Evolutionary conservation across 1,140 invertebrate genomes (phyloP).

Genomic region (Drosophila nigrodunni): DNA sequence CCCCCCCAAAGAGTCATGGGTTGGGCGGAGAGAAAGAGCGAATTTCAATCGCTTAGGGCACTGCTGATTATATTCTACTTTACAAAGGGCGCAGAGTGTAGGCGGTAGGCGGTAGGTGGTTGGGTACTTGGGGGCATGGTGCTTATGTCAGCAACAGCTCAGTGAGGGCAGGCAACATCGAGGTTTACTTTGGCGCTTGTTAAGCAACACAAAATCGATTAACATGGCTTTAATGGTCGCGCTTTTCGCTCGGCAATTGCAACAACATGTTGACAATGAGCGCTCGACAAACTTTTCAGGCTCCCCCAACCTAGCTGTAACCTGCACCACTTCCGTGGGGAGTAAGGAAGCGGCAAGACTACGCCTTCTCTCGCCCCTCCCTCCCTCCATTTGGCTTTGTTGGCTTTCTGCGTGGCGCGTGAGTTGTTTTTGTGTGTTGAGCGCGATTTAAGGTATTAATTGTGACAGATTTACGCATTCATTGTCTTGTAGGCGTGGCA

Average conservation of each 20-base stretch:
- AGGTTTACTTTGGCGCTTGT: slow-evolving; percentile 35
- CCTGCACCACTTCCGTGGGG: slow-evolving; percentile 40
- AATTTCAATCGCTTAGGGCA: slow-evolving; percentile 46
- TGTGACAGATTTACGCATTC: slow-evolving; percentile 72
- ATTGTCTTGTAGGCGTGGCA: slow-evolving; percentile 20
- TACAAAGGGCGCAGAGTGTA: background rate
- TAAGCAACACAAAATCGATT: slow-evolving; percentile 76
- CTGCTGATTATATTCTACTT: slow-evolving; percentile 68
- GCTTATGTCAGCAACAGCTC: slow-evolving; percentile 55
- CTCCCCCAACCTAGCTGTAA: background rate
- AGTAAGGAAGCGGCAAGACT: slow-evolving; percentile 36
- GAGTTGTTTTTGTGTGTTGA: slow-evolving; percentile 16
- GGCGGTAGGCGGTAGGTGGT: slow-evolving; percentile 4
- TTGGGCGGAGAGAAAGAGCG: no score
- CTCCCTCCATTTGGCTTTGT: slow-evolving; percentile 25
- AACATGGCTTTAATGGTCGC: slow-evolving; percentile 71
- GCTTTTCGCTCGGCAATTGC: slow-evolving; percentile 38
- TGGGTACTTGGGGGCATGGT: slow-evolving; percentile 2
- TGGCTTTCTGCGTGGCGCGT: slow-evolving; percentile 31
- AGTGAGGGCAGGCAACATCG: slow-evolving; percentile 1
- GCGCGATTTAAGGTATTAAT: slow-evolving; percentile 65
- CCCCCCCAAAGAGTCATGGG: background rate
- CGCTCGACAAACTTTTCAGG: slow-evolving; percentile 37
- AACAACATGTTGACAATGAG: slow-evolving; percentile 57
- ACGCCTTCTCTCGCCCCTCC: background rate